phyloP scores from a whole-genome alignment of 2,113 vertebrate genomes.

The Eulacestoma nigropectus region DNA sequence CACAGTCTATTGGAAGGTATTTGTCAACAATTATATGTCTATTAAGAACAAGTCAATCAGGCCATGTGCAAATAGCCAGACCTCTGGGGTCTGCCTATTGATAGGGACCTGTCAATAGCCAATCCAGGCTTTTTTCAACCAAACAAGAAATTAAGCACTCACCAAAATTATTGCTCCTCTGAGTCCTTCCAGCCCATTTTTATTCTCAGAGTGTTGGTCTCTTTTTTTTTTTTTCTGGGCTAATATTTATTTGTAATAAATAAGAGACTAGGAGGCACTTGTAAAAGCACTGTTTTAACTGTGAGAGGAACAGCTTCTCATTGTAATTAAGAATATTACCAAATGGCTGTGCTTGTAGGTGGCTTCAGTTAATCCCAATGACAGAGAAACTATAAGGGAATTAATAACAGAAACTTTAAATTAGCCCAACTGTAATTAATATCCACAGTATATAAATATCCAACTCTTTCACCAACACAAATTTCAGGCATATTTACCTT shows the following conservation, averaged over 20 bases:
- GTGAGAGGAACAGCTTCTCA: neutral
- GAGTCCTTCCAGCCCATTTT: constrained; percentile 16
- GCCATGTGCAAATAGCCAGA: constrained; percentile 86
- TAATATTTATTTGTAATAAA: constrained; percentile 49
- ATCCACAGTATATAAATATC: constrained; percentile 53
- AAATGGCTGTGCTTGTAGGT: neutral
- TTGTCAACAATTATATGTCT: constrained; percentile 99
- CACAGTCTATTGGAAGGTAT: constrained; percentile 92
- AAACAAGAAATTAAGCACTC: constrained; percentile 76
- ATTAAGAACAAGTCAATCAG: constrained; percentile 98
- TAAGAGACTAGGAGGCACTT: neutral
- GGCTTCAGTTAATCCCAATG: constrained; percentile 28
- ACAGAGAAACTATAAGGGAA: constrained; percentile 32
- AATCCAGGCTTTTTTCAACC: constrained; percentile 84
- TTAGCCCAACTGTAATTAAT: constrained; percentile 65
- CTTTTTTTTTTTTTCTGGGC: neutral
- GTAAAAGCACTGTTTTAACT: constrained; percentile 18
- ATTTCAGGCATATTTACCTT: constrained; percentile 54
- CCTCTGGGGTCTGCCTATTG: constrained; percentile 85
- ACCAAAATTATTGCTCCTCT: constrained; percentile 63
- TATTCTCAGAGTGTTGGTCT: neutral
- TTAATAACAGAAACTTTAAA: constrained; percentile 65
- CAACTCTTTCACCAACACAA: constrained; percentile 7
- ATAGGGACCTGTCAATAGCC: constrained; percentile 88
- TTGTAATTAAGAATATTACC: constrained; percentile 52